Evolutionary conservation across 1,140 invertebrate species (phyloP).

Genomic region (Varroa destructor): DNA sequence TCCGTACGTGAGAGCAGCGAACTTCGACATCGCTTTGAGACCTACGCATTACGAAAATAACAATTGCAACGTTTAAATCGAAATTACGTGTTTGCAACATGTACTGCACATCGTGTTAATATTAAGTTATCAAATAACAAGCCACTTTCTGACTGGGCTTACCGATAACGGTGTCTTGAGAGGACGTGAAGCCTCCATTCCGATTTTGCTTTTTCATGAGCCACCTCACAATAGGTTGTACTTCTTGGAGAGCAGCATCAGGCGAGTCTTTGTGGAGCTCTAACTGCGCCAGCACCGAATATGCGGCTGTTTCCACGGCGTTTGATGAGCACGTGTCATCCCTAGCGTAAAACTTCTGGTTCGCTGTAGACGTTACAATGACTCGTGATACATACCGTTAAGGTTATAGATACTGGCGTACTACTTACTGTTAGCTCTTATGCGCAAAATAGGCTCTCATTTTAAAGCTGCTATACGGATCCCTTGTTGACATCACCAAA

Average conservation of each 20-base stretch:
- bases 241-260: constrained; percentile 40
- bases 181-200: constrained; percentile 58
- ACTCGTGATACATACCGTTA: too few species aligned
- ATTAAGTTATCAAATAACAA: too few species aligned
- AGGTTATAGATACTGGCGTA: too few species aligned
- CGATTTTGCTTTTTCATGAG: constrained; percentile 58
- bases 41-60: not conserved
- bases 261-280: constrained; percentile 47
- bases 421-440: too few species aligned
- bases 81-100: too few species aligned
- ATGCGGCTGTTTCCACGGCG: constrained; percentile 61
- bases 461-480: too few species aligned
- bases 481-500: too few species aligned
- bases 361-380: not conserved
- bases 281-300: constrained; percentile 52
- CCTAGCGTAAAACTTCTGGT: constrained; percentile 29
- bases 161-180: constrained; percentile 24
- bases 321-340: constrained; percentile 40
- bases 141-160: not conserved
- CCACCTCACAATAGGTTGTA: constrained; percentile 52
- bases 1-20: constrained; percentile 2
- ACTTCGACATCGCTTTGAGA: constrained; percentile 3
- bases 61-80: too few species aligned
- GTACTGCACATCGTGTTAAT: too few species aligned
- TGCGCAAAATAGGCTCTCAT: too few species aligned